These are phyloP conservation scores for Palythoa grandis DNA, from an alignment of 92 coral and sea anemone genomes.

Conservation along the genomic window DNA sequence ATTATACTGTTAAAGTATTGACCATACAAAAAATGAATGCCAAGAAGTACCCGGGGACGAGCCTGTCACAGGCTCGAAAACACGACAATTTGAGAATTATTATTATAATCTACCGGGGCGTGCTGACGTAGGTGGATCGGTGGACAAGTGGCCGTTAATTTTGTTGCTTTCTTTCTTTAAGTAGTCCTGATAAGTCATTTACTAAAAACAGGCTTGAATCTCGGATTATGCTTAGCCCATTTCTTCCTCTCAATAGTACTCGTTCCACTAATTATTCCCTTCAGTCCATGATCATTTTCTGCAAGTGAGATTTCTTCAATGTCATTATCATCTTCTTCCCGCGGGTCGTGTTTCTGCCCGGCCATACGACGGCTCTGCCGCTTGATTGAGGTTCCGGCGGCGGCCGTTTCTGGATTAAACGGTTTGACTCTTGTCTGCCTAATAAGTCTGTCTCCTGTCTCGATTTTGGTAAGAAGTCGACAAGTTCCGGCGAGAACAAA, in stretches of 20 bases:
- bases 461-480: slow-evolving; percentile 65
- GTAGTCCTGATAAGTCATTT: neutral
- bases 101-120: too few relatives aligned
- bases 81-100: too few relatives aligned
- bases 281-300: neutral
- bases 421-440: slow-evolving; percentile 74
- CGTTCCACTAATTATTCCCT: neutral
- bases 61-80: too few relatives aligned
- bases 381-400: slow-evolving; percentile 1
- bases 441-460: slow-evolving; percentile 68
- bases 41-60: too few relatives aligned
- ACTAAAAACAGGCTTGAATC: slow-evolving; percentile 44
- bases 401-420: slow-evolving; percentile 17
- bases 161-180: too few relatives aligned
- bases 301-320: slow-evolving; percentile 39
- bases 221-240: slow-evolving; percentile 57
- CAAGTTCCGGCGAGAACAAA: slow-evolving; percentile 78
- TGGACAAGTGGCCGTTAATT: too few relatives aligned
- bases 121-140: too few relatives aligned
- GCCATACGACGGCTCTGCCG: slow-evolving; percentile 20
- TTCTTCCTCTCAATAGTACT: slow-evolving; percentile 32
- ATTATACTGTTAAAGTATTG: too few relatives aligned
- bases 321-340: slow-evolving; percentile 16
- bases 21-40: too few relatives aligned
- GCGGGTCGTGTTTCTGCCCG: slow-evolving; percentile 17